These are phyloP conservation scores for Ellobium chinense DNA, from an alignment of 2,888 invertebrate species.

Conservation along the genomic window DNA sequence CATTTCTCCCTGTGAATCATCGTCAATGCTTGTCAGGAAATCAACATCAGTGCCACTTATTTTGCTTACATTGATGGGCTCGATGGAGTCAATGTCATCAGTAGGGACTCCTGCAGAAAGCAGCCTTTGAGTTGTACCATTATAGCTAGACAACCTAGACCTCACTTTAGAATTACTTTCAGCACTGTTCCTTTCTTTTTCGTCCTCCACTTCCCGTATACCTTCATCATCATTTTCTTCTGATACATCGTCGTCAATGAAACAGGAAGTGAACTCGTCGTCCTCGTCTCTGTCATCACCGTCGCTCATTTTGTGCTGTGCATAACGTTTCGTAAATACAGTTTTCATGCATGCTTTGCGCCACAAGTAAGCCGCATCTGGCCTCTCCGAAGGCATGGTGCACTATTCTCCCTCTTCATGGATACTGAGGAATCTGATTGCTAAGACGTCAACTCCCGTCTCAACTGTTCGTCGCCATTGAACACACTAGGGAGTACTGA, in stretches of 20 bases:
- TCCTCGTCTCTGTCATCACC: background rate
- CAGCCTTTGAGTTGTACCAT: constrained; percentile 1
- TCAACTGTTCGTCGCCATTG: background rate
- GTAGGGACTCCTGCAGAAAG: background rate
- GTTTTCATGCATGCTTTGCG: constrained; percentile 6
- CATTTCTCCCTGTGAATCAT: background rate
- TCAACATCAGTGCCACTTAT: background rate
- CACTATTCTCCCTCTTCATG: background rate
- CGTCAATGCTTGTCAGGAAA: background rate
- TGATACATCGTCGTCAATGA: constrained; percentile 9
- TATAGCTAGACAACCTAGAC: background rate
- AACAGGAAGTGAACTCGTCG: background rate
- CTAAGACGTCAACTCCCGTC: background rate
- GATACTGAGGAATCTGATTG: background rate
- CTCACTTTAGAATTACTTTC: background rate
- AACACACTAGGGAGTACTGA: background rate
- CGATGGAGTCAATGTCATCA: background rate
- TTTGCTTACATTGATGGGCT: background rate
- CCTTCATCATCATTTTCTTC: background rate
- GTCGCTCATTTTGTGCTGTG: background rate
- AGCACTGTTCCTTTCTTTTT: background rate
- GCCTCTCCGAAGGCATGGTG: background rate
- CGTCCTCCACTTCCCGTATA: background rate
- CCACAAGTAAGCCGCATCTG: background rate
- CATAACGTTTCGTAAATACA: constrained; percentile 6